Evolutionary conservation across 2,888 invertebrate genomes (phyloP).

Genomic region (Allolobophora icterica): DNA sequence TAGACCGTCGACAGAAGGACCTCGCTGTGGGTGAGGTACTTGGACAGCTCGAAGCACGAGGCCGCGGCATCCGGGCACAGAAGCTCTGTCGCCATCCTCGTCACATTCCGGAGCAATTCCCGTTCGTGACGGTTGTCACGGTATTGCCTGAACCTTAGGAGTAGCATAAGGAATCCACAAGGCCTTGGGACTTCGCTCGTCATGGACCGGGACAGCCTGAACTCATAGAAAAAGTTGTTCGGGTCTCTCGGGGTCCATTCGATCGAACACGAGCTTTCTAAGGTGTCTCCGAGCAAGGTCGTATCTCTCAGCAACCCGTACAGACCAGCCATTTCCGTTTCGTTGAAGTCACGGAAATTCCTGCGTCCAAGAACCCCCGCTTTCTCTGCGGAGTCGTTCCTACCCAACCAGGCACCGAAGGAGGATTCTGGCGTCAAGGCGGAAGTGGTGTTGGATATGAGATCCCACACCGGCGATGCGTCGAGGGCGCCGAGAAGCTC

Average conservation of each 20-base stretch:
- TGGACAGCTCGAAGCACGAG: constrained; percentile 40
- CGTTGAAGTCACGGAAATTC: constrained; percentile 36
- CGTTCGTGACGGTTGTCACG: background rate
- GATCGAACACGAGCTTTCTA: background rate
- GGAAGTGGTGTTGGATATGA: background rate
- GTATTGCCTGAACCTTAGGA: background rate
- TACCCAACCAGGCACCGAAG: background rate
- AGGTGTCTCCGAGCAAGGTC: constrained; percentile 33
- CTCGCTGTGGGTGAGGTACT: background rate
- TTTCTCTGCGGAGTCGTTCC: background rate
- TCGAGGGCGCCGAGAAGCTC: constrained; percentile 1
- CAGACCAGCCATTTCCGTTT: constrained; percentile 43
- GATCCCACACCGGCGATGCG: background rate
- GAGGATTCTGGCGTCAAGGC: background rate
- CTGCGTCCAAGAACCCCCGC: background rate
- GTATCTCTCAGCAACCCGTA: constrained; percentile 33
- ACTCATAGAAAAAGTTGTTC: background rate
- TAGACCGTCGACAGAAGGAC: constrained; percentile 31
- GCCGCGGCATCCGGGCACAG: constrained; percentile 36
- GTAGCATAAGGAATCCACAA: background rate
- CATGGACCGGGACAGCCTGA: background rate
- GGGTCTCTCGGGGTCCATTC: background rate
- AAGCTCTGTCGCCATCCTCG: background rate
- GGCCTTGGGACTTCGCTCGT: background rate
- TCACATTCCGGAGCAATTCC: background rate